Percentiles rank a stretch among this genome's conserved stretches.
These are phyloP conservation scores for Heliconius erato DNA, from an alignment of 2,888 invertebrate genomes.

Conservation along the genomic window DNA sequence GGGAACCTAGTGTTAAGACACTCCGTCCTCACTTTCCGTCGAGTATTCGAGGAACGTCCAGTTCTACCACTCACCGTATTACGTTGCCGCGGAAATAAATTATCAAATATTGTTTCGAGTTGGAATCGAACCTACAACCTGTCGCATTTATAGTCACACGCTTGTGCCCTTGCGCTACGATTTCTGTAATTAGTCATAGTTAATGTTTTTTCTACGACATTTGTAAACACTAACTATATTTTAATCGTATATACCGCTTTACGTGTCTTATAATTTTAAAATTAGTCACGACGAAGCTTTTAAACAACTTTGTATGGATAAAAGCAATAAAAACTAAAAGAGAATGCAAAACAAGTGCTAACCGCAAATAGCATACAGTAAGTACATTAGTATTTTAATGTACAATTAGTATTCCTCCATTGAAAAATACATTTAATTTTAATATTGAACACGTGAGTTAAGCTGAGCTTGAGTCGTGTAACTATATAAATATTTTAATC, in stretches of 20 bases:
- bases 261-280: neutral
- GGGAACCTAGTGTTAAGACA: no score
- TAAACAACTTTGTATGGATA: neutral
- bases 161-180: no score
- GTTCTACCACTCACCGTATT: no score
- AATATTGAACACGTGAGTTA: constrained; percentile 27
- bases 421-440: constrained; percentile 33
- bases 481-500: neutral
- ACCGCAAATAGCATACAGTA: constrained; percentile 25
- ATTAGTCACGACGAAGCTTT: neutral
- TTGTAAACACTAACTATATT: neutral
- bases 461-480: neutral
- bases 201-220: constrained; percentile 6
- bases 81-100: no score
- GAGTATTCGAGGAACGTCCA: no score
- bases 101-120: no score
- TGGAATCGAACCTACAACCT: no score
- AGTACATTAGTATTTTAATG: constrained; percentile 18
- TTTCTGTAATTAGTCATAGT: neutral
- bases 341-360: constrained; percentile 22
- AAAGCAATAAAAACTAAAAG: constrained; percentile 16
- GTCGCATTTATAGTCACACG: no score
- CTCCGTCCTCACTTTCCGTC: no score
- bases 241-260: neutral
- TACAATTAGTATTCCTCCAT: constrained; percentile 43